Conservation (phyloP, 1,140 invertebrate species). For the Arctopsyche grandis region DNA sequence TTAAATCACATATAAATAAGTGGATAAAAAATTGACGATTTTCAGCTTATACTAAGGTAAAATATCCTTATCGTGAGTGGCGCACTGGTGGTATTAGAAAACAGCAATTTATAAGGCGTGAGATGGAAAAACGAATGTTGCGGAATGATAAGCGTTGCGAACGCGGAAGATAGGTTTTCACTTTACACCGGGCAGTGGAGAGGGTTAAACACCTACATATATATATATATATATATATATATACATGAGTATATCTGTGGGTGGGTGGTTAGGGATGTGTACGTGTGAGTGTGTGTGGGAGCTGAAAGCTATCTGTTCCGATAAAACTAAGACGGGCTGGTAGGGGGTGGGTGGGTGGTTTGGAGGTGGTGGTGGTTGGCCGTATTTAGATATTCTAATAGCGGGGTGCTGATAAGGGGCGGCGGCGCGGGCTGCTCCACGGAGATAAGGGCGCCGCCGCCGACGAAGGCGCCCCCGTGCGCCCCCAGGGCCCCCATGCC, state of each 20-base stretch:
- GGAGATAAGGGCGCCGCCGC: constrained; percentile 52
- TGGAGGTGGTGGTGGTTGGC: constrained; percentile 28
- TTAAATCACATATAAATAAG: too few relatives aligned
- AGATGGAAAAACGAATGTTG: constrained; percentile 28
- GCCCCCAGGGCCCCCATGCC: background rate
- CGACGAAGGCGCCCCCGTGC: background rate
- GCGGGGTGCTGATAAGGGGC: constrained; percentile 52
- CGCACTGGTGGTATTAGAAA: background rate
- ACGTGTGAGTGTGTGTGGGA: background rate
- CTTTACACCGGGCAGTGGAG: background rate
- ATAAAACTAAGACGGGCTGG: constrained; percentile 49
- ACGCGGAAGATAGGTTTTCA: constrained; percentile 20
- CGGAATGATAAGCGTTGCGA: constrained; percentile 17
- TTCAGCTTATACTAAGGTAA: too few relatives aligned
- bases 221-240: constrained; percentile 4
- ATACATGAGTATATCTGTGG: background rate
- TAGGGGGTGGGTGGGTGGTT: constrained; percentile 7
- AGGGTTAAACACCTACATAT: background rate
- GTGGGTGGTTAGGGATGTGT: background rate
- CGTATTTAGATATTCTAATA: constrained; percentile 56
- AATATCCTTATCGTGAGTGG: too few relatives aligned
- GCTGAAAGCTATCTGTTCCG: constrained; percentile 47
- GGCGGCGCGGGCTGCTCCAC: constrained; percentile 52
- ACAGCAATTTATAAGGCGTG: background rate
- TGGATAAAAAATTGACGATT: too few relatives aligned